Percentiles rank a stretch among this genome's conserved stretches.
Conservation (phyloP, 2,888 invertebrate species). For the Luperina testacea region DNA sequence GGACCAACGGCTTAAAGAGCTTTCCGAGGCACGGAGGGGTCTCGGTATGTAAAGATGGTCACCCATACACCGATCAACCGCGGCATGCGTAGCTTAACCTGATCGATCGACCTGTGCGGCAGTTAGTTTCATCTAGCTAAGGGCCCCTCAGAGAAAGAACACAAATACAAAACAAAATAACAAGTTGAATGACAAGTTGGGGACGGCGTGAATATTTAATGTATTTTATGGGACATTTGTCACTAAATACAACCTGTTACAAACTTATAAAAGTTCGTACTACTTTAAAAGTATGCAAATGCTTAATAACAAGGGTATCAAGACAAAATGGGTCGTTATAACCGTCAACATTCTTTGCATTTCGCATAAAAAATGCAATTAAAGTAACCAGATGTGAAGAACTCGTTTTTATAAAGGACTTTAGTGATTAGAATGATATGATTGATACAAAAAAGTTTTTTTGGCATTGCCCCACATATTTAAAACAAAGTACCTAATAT, state of each 20-base stretch:
- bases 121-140: no score
- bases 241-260: not conserved
- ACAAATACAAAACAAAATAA: not conserved
- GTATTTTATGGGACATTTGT: not conserved
- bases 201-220: not conserved
- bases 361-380: conserved; percentile 1
- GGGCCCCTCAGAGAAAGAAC: not conserved
- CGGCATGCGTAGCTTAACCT: no score
- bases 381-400: not conserved
- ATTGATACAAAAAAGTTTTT: no score
- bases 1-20: no score
- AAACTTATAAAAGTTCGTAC: not conserved
- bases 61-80: no score
- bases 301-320: conserved; percentile 1
- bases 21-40: no score
- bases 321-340: not conserved
- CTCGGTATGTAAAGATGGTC: no score
- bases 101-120: no score
- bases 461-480: no score
- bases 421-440: not conserved
- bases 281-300: conserved; percentile 17
- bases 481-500: no score
- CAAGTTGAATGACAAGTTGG: not conserved
- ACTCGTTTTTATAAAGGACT: conserved; percentile 17
- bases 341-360: conserved; percentile 4